Base-by-base conservation (phyloP, 2,113 vertebrate genomes). In the Otis tarda region DNA sequence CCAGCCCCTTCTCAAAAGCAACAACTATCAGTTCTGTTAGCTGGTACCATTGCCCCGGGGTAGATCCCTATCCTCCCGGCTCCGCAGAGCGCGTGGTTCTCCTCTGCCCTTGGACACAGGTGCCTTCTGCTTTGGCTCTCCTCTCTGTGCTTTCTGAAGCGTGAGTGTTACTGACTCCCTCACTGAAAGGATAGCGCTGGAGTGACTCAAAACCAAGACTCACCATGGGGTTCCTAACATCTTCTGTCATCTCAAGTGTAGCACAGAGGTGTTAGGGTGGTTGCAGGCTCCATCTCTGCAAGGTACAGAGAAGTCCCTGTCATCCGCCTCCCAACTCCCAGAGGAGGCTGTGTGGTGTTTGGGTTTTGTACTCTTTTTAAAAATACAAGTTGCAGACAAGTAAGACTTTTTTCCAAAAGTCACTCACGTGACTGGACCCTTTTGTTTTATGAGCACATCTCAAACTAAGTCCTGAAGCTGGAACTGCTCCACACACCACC, bases 21-120 rank as follows among this genome's bases (percentile, higher is more conserved):
- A 99, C 97, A 99, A 99, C 97, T 99, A 99, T 56, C 99, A 99
- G 98, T 99, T 99, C 97, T 99, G 99, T 95, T 99, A 98, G 90
- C 49, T 81, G 89, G 68, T 33, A 57, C 63, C 86, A 39, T 5
- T 6, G 3, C 49, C 87, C 47, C 2, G 5, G 83, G 57, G 55
- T 16, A 33, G 64, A 71, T 49, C 64, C 68, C 60, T 25, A 57
- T 50, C 59, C 63, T 75, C n/a, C 74, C 7, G 14, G 75, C 75
- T 76, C 84, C 63, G 69, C 56, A 91, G 94, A 90, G 77, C 10
- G 7, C 80, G 17, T 0, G 2, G 56, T 43, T 67, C 76, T 57
- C 76, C 71, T 56, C 88, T 60, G 59, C 30, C 33, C 45, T 28
- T 43, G 88, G 79, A 87, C 76, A 77, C 85, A 52, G 88, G 21